Evolutionary conservation across 2,888 invertebrate genomes (phyloP).

Genomic region (Cephalotes varians): DNA sequence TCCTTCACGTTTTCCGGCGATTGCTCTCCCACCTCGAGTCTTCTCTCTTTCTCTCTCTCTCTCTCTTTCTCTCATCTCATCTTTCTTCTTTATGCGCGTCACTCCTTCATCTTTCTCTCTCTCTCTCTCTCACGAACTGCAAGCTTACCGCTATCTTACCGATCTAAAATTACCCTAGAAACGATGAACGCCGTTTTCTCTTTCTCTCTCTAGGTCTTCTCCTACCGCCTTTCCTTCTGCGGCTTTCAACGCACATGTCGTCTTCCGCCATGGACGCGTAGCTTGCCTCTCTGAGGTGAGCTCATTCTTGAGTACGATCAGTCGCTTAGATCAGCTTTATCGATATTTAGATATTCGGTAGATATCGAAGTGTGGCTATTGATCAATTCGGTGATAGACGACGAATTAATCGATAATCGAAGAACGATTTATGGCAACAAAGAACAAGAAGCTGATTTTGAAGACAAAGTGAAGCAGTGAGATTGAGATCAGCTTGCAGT

Average conservation of each 20-base stretch:
- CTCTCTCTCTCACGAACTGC: slow-evolving; percentile 66
- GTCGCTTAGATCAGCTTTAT: slow-evolving; percentile 51
- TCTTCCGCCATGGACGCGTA: slow-evolving; percentile 19
- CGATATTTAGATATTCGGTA: slow-evolving; percentile 27
- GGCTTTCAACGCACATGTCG: slow-evolving; percentile 46
- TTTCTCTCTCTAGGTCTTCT: slow-evolving; percentile 21
- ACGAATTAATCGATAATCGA: slow-evolving; percentile 10
- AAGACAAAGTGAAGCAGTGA: neutral
- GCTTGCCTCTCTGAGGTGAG: slow-evolving; percentile 52
- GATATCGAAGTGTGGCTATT: slow-evolving; percentile 2
- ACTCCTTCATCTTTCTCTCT: slow-evolving; percentile 60
- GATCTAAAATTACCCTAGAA: slow-evolving; percentile 85
- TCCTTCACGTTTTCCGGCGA: slow-evolving; percentile 44
- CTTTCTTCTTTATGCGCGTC: slow-evolving; percentile 56
- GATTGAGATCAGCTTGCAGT: neutral
- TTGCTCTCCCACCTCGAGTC: slow-evolving; percentile 51
- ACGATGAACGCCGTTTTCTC: slow-evolving; percentile 75
- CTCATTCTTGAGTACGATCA: slow-evolving; percentile 34
- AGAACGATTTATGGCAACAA: slow-evolving; percentile 1
- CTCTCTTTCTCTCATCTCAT: slow-evolving; percentile 54
- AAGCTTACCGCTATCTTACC: slow-evolving; percentile 83
- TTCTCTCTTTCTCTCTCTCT: slow-evolving; percentile 6
- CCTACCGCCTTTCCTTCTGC: slow-evolving; percentile 4
- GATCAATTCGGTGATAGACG: slow-evolving; percentile 27
- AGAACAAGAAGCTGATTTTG: neutral